These are phyloP conservation scores for Chrysotoxum bicinctum DNA, from an alignment of 2,888 invertebrate genomes.

Conservation along the genomic window DNA sequence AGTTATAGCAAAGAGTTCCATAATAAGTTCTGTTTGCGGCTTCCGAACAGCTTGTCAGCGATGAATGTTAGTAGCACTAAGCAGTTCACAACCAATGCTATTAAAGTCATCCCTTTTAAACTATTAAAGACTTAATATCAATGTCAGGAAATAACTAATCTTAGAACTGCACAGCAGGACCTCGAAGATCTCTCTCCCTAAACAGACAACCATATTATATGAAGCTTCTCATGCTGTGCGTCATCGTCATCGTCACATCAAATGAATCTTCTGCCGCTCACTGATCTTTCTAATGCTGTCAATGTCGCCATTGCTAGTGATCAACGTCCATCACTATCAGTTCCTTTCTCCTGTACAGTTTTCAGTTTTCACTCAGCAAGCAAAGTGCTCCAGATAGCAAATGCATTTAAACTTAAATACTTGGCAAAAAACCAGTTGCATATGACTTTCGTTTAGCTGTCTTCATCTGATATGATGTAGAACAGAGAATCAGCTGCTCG, in stretches of 20 bases:
- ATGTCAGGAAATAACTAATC: slow-evolving; percentile 27
- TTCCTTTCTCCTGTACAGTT: slow-evolving; percentile 16
- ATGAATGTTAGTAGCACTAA: background rate
- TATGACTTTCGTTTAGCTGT: slow-evolving; percentile 51
- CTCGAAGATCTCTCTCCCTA: background rate
- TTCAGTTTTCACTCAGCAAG: slow-evolving; percentile 28
- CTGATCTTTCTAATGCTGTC: slow-evolving; percentile 40
- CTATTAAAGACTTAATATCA: slow-evolving; percentile 13
- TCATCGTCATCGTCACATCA: slow-evolving; percentile 24
- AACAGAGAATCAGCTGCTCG: slow-evolving; percentile 54
- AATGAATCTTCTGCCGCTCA: slow-evolving; percentile 18
- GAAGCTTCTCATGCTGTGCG: slow-evolving; percentile 26
- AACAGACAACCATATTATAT: background rate
- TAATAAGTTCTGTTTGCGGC: background rate
- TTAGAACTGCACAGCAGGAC: slow-evolving; percentile 1
- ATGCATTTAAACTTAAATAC: background rate
- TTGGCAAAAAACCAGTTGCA: slow-evolving; percentile 45
- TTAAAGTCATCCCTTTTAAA: slow-evolving; percentile 6
- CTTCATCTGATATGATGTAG: slow-evolving; percentile 45
- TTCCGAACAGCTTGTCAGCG: slow-evolving; percentile 1
- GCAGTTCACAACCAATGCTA: background rate
- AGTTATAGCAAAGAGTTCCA: background rate
- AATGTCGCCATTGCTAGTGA: slow-evolving; percentile 34
- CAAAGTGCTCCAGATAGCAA: slow-evolving; percentile 40
- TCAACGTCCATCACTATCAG: slow-evolving; percentile 31